Evolutionary conservation across 1,140 invertebrate genomes (phyloP), one percentile per base, ranked within the genome.

Genomic region (Dysdera silvatica): DNA sequence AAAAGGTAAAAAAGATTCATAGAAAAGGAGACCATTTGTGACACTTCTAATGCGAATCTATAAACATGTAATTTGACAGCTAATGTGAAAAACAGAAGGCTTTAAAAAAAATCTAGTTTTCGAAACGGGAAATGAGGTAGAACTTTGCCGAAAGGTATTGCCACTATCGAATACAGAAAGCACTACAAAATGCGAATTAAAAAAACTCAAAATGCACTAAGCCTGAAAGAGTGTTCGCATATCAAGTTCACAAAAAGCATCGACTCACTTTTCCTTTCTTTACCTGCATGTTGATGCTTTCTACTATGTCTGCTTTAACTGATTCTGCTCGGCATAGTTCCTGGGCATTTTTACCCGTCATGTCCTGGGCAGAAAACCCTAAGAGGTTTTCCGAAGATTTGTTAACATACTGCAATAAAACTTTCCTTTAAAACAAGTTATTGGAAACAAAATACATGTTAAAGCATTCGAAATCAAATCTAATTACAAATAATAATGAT

Each of bases 331-430:
- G 71, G 29, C 76, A 73, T 10, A 80, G 60, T 41, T 80, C 78
- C 53, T 74, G 70, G 29, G 91, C 78, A 70, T 84, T 84, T 73
- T 83, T 84, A 31, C 87, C 88, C 12, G 87, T 76, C 41, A 91
- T 80, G 70, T 95, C 91, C 7, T 86, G 83, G 66, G 79, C 75
- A 24, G 82, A 80, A 77, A 85, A 88, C 2, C 87, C 88, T 48
- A 89, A 78, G 48, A 88, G 74, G 57, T 83, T 84, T 74, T 89
- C 87, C 75, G 83, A 86, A 1, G 87, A 81, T 71, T 83, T 83
- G 75, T 92, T 92, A 47, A 86, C 83, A 76, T 87, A 89, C 88
- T 91, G n/a, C n/a, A n/a, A 31, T 54, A 26, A 47, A 61, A 24
- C 18, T 43, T 18, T 32, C 31, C 31, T 43, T 12, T 18, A 52